phyloP scores from a whole-genome alignment of 1,140 invertebrate genomes.

The Littorina saxatilis region DNA sequence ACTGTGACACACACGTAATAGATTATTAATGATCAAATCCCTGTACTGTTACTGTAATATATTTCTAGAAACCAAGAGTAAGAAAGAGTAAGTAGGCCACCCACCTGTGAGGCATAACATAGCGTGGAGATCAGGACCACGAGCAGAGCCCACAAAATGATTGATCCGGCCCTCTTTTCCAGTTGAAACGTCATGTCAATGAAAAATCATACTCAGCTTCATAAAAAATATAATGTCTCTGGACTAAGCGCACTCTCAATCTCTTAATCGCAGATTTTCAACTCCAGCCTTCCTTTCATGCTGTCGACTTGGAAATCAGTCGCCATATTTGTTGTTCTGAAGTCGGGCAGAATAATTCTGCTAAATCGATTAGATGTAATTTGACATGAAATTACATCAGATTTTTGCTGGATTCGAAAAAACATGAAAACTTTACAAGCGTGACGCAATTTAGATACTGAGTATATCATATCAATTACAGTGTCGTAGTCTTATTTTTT shows the following conservation, averaged over 20 bases:
- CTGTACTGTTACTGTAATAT: no score
- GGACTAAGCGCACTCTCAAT: no score
- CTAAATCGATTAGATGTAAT: background rate
- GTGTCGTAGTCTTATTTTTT: background rate
- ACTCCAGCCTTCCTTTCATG: background rate
- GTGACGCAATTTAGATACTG: background rate
- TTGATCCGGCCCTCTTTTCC: background rate
- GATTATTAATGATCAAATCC: no score
- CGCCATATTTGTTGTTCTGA: conserved; percentile 16
- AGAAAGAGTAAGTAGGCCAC: no score
- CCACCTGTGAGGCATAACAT: conserved; percentile 17
- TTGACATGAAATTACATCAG: conserved; percentile 6
- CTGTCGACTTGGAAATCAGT: background rate
- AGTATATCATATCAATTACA: background rate
- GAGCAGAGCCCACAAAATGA: conserved; percentile 1
- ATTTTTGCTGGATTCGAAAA: background rate
- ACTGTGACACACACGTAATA: no score
- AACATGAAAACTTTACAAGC: background rate
- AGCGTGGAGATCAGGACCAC: background rate
- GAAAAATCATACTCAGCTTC: background rate
- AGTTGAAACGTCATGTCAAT: background rate
- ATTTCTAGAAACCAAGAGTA: no score
- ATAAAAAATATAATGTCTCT: background rate
- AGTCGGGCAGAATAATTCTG: background rate
- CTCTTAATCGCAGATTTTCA: no score